Conservation (phyloP, 2,888 invertebrate genomes). For the Ganaspis brasiliensis region DNA sequence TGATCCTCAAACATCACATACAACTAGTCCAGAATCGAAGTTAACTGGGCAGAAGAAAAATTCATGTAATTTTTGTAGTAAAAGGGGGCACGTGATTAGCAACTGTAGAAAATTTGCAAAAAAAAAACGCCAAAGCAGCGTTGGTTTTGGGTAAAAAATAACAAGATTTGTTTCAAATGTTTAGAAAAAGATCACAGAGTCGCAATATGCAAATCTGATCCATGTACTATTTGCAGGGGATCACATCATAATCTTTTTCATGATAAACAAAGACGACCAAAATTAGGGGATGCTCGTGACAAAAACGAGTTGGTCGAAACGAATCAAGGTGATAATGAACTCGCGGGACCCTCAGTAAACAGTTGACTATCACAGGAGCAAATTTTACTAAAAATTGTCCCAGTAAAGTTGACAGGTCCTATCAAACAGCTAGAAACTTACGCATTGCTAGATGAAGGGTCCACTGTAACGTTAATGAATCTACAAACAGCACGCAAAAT, state of each 20-base stretch:
- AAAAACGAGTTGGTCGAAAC: too few relatives aligned
- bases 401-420: neutral
- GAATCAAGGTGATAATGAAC: too few relatives aligned
- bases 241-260: too few relatives aligned
- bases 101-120: slow-evolving; percentile 22
- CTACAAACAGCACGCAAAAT: neutral
- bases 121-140: neutral
- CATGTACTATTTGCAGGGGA: too few relatives aligned
- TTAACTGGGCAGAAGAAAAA: neutral
- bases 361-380: too few relatives aligned
- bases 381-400: neutral
- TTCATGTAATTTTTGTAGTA: neutral
- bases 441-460: slow-evolving; percentile 1
- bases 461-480: neutral
- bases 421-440: neutral
- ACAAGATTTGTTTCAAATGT: neutral
- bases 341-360: too few relatives aligned
- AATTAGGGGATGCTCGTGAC: too few relatives aligned
- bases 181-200: neutral
- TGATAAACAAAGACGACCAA: too few relatives aligned
- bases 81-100: neutral
- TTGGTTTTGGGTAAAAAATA: neutral
- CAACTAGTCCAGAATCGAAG: neutral
- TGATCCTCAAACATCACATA: neutral
- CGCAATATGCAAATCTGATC: too few relatives aligned